Conservation (phyloP, 1,140 invertebrate genomes). For the Magallana gigas region DNA sequence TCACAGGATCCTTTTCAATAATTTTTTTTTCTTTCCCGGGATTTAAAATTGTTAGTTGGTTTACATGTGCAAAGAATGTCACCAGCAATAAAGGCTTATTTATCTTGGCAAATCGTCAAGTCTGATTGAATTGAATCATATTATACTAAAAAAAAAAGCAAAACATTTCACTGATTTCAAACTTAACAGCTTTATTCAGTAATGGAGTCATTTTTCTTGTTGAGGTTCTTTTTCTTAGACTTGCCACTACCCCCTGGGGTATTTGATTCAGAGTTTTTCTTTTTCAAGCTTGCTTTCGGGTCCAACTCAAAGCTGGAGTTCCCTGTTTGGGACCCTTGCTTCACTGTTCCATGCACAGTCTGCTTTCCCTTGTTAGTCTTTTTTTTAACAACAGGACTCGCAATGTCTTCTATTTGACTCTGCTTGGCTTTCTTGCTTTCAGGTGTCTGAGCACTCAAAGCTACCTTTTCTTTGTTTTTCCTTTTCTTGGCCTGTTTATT, state of each 20-base stretch:
- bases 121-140: too few species aligned
- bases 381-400: background rate
- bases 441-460: background rate
- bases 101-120: too few species aligned
- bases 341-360: background rate
- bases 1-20: too few species aligned
- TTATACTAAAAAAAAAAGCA: too few species aligned
- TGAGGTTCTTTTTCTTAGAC: background rate
- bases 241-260: background rate
- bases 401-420: background rate
- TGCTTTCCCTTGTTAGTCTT: background rate
- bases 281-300: background rate
- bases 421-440: conserved; percentile 2
- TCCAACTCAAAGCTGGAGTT: too few species aligned
- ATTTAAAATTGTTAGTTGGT: too few species aligned
- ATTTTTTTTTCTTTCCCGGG: too few species aligned
- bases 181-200: too few species aligned
- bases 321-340: too few species aligned
- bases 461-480: conserved; percentile 11
- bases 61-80: too few species aligned
- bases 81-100: too few species aligned
- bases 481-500: conserved; percentile 11
- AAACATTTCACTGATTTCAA: too few species aligned
- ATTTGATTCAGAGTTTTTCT: background rate
- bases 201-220: background rate